Conservation (phyloP, 2,888 invertebrate species). For the Drosophila pseudotakahashii region DNA sequence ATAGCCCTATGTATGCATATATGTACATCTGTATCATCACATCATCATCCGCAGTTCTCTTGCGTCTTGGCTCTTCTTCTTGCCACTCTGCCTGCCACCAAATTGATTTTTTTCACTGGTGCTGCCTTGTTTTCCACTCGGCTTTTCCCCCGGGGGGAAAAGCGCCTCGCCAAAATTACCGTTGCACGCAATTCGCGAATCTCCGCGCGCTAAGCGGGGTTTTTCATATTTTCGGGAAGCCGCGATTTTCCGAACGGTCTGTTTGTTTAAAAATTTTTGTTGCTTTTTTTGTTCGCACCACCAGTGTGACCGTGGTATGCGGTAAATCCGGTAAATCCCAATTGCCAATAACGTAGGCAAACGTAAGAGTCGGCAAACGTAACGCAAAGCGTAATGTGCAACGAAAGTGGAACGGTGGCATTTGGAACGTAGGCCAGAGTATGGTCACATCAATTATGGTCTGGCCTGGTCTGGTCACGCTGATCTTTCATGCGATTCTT, state of each 20-base stretch:
- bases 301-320: too few relatives aligned
- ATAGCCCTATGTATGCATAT: neutral
- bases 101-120: conserved; percentile 79
- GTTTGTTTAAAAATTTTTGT: conserved; percentile 13
- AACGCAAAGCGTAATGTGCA: too few relatives aligned
- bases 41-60: conserved; percentile 47
- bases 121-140: conserved; percentile 25
- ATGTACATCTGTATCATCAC: conserved; percentile 28
- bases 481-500: too few relatives aligned
- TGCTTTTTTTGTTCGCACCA: too few relatives aligned
- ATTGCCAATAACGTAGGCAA: too few relatives aligned
- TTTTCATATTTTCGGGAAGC: conserved; percentile 10
- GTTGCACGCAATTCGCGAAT: conserved; percentile 12
- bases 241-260: conserved; percentile 8
- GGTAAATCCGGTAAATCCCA: too few relatives aligned
- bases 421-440: too few relatives aligned
- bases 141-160: neutral
- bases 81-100: conserved; percentile 44
- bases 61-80: conserved; percentile 53
- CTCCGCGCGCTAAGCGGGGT: neutral
- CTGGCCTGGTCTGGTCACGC: too few relatives aligned
- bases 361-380: too few relatives aligned
- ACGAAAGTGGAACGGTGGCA: too few relatives aligned
- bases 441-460: too few relatives aligned
- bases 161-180: conserved; percentile 38